Base-by-base conservation (phyloP, 2,888 invertebrate species). In the Lithophane leautieri region DNA sequence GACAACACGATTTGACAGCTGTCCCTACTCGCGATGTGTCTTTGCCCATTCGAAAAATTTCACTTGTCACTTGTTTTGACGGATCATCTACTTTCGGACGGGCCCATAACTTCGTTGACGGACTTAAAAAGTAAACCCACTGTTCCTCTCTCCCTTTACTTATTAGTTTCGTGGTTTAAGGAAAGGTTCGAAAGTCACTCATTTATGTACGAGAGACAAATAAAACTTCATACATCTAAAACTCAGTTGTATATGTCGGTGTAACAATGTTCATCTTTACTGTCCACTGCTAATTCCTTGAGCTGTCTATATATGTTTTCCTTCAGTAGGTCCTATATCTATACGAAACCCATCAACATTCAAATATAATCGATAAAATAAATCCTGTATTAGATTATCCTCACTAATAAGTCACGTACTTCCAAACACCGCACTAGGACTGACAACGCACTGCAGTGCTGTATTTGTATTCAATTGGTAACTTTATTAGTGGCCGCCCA, bases 401-500 rank as follows among this genome's bases (percentile, higher is more conserved):
- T 34, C 54, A 58, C 50, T 28, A 78, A 73, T 74, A 74, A 71
- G 60, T 62, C 78, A 58, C 65, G 56, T 65, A 61, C 40, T 73
- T 34, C 56, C 79, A 74, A 79, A 83, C 70, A 78, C 76, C 67
- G 52, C 67, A 40, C 56, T 50, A 73, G 28, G 69, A 70, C 73
- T 25, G 63, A 63, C 74, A 63, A 56, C 69, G 74, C 61, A 34
- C 73, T 73, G 50, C 61, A 34, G 61, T 73, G 50, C 61, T 44
- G 75, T 88, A 92, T 91, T 91, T 85, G 89, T 89, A 92, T 93
- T 91, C 92, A 86, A 83, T 70, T 66, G 76, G 85, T 90, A 90
- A 90, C 87, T 89, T 89, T 87, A 91, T 90, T 90, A 90, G 85
- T 80, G 79, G 73, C 74, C 78, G 81, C 80, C 81, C 76, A 86